Base-by-base conservation (phyloP, 2,797 vertebrate genomes). In the Muscicapa striata region DNA sequence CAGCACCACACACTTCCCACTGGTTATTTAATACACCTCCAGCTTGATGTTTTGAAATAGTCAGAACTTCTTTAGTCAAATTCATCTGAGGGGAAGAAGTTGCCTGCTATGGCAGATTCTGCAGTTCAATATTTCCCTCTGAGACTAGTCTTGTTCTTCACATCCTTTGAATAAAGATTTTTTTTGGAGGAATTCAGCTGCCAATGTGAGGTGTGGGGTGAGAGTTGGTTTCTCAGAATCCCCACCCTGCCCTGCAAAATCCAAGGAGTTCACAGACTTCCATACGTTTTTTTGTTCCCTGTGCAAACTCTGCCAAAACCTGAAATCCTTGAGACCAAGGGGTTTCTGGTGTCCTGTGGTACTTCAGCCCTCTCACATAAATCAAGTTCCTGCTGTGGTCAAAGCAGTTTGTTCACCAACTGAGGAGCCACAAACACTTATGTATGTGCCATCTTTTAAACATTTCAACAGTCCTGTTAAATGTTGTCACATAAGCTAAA, bases 341-440 rank as follows among this genome's bases (percentile, higher is more conserved):
- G 12, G 3, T 23, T 87, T 62, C 38, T 68, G 38, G 20, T 64
- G 68, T 46, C 22, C 68, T 58, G 34, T 0, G 1, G 41, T 19
- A 52, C 45, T 94, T 77, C 89, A 90, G 79, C 80, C 84, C 41
- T 92, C 70, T 89, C 83, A 30, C 40, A 72, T 61, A 93, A 97
- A 92, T 85, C 36, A 96, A 95, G 89, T 24, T 52, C 79, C 64
- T 93, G 74, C 63, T 77, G 38, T 85, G 92, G 89, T 90, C 93
- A 87, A 89, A 90, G 85, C 58, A 79, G 91, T 83, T 85, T 75
- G 14, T 78, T 93, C 81, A 90, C 73, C 77, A 76, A 14, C 43
- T 29, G 67, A 90, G 43, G 55, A 89, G 48, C 26, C 63, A 36
- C 62, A 89, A 49, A 30, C 2, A 2, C 45, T 92, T 87, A 30